Evolutionary conservation across 2,797 vertebrate genomes (phyloP).

Genomic region (Aphelocoma californica): DNA sequence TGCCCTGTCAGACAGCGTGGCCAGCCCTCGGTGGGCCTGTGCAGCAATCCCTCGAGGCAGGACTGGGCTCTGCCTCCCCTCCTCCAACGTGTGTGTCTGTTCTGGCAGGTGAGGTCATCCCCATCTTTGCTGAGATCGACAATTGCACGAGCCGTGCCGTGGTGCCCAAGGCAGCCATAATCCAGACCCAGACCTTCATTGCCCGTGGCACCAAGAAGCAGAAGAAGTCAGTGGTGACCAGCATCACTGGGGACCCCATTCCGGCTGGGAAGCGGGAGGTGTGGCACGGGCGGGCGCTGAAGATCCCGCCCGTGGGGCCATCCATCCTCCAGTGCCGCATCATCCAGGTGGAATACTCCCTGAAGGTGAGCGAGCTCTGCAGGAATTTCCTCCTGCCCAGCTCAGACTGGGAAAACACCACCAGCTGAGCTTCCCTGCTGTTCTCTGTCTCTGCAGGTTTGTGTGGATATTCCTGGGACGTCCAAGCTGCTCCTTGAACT

Average conservation of each 20-base stretch:
- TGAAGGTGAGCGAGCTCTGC: slow-evolving; percentile 80
- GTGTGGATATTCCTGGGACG: slow-evolving; percentile 90
- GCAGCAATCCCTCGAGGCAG: not conserved
- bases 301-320: slow-evolving; percentile 92
- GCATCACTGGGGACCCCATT: slow-evolving; percentile 82
- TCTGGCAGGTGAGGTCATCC: slow-evolving; percentile 90
- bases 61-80: not conserved
- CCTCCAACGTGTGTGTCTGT: not conserved
- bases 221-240: slow-evolving; percentile 89
- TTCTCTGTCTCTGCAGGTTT: slow-evolving; percentile 79
- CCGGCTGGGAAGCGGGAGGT: slow-evolving; percentile 79
- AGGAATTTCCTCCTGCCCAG: not conserved
- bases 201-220: slow-evolving; percentile 92
- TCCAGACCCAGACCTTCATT: slow-evolving; percentile 94
- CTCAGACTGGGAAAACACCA: not conserved
- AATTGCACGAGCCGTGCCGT: slow-evolving; percentile 87
- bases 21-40: rapidly evolving
- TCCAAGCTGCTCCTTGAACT: slow-evolving; percentile 92
- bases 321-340: slow-evolving; percentile 94
- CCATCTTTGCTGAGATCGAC: slow-evolving; percentile 93
- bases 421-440: not conserved
- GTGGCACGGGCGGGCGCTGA: slow-evolving; percentile 92
- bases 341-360: slow-evolving; percentile 91
- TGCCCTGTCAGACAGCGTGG: rapidly evolving
- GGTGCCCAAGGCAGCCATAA: slow-evolving; percentile 88